Evolutionary conservation across 2,113 vertebrate genomes (phyloP).

Genomic region (Nipponia nippon): DNA sequence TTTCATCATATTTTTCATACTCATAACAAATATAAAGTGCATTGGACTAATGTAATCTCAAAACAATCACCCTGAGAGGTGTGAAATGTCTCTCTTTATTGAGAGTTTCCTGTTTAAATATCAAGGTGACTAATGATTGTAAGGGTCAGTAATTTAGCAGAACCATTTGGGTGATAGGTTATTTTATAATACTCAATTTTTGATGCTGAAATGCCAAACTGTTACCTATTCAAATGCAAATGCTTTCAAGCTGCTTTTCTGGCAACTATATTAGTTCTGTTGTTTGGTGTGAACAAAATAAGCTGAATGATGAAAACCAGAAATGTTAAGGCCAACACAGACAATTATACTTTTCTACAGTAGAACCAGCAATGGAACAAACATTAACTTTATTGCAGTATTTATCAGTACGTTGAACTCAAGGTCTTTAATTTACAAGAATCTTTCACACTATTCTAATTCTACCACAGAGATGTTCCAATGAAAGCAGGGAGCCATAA

Average conservation of each 20-base stretch:
- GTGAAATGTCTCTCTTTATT: not conserved
- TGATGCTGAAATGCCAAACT: not conserved
- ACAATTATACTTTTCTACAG: not conserved
- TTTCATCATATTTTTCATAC: constrained; percentile 8
- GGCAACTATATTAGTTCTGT: not conserved
- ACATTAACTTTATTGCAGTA: not conserved
- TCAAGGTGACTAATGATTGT: not conserved
- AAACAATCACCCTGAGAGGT: not conserved
- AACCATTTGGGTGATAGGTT: not conserved
- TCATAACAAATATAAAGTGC: not conserved
- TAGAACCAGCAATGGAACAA: not conserved
- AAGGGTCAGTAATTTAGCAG: not conserved
- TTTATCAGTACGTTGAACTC: constrained; percentile 1
- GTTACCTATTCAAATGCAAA: not conserved
- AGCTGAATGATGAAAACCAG: not conserved
- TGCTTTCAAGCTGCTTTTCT: not conserved
- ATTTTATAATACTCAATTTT: not conserved
- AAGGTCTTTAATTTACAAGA: constrained; percentile 5
- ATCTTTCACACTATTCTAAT: not conserved
- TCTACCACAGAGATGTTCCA: not conserved
- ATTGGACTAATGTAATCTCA: not conserved
- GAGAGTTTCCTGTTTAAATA: not conserved
- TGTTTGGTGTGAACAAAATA: not conserved
- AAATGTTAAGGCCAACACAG: constrained; percentile 2
- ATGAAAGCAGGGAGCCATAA: not conserved